Evolutionary conservation across 2,113 vertebrate species (phyloP).

Genomic region (Arenaria interpres): DNA sequence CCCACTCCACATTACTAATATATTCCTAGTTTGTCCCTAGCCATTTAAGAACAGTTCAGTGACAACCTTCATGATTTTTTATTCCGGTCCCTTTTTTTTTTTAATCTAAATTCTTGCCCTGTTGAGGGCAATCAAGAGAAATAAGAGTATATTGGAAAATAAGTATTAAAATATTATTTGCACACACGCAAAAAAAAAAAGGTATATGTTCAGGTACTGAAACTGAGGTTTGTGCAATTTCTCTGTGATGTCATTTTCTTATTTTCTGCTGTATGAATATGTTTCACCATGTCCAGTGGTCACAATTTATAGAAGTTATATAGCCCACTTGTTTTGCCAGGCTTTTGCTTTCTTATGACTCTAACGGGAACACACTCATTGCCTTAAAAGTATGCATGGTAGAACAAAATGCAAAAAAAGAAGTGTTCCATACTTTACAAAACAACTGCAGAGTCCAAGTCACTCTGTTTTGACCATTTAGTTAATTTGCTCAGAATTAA

Average conservation of each 20-base stretch:
- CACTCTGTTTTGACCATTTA: neutral
- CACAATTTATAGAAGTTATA: rapidly evolving
- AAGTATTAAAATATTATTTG: neutral
- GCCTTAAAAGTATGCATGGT: neutral
- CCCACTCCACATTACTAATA: neutral
- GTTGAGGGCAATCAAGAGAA: neutral
- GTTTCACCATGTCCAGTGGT: neutral
- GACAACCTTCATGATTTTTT: neutral
- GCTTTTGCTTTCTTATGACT: neutral
- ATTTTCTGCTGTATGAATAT: neutral
- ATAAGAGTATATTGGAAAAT: neutral
- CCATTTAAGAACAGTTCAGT: neutral
- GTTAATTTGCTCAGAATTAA: neutral
- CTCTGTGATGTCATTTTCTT: neutral
- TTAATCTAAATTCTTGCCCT: neutral
- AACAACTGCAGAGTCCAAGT: neutral
- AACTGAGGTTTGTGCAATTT: neutral
- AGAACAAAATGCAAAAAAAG: neutral
- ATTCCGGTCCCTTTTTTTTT: neutral
- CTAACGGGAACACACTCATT: rapidly evolving
- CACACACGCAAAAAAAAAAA: neutral
- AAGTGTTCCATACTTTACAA: neutral
- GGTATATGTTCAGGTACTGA: too few species aligned
- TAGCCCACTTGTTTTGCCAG: neutral
- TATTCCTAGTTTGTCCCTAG: rapidly evolving